Evolutionary conservation across 2,888 invertebrate species (phyloP), one percentile per base, ranked within the genome.

Genomic region (Tiphia femorata): DNA sequence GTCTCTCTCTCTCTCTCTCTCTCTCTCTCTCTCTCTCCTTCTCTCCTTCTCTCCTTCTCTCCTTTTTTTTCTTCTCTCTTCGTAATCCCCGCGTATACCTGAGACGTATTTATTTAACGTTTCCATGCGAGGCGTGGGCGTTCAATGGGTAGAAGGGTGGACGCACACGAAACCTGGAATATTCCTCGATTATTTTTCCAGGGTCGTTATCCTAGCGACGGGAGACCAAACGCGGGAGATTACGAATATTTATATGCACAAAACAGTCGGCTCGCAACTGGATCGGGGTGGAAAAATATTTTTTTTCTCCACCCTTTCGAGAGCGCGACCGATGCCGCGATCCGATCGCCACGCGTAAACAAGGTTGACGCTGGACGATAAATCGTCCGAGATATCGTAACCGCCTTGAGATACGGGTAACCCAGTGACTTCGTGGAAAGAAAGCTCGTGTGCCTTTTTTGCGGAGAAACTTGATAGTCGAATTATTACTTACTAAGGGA

Each of bases 241-340:
- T 64, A 66, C 56, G 62, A 49, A 51, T 62, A 61, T 70, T 67
- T 67, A 46, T 70, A 50, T 66, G 49, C n/a, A n/a, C n/a, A n/a
- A n/a, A n/a, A n/a, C n/a, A n/a, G n/a, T n/a, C n/a, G n/a, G n/a
- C n/a, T n/a, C n/a, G n/a, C n/a, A n/a, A n/a, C n/a, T n/a, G n/a
- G n/a, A n/a, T n/a, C n/a, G n/a, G n/a, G n/a, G n/a, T n/a, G n/a
- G 23, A 42, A 23, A 42, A 14, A 35, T 35, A 35, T 25, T 25
- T 25, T 25, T 25, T 8, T 8, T 25, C 8, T 25, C 25, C 25
- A 6, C 25, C 5, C 8, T 5, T 25, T 8, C 25, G 6, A 25
- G 8, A 25, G n/a, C n/a, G n/a, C n/a, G n/a, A n/a, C 25, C 25
- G 25, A 25, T n/a, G n/a, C 8, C 25, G 35, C 6, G 20, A 4